Evolutionary conservation across 2,888 invertebrate genomes (phyloP), one percentile per base, ranked within the genome.

Genomic region (Tenthredo livida): DNA sequence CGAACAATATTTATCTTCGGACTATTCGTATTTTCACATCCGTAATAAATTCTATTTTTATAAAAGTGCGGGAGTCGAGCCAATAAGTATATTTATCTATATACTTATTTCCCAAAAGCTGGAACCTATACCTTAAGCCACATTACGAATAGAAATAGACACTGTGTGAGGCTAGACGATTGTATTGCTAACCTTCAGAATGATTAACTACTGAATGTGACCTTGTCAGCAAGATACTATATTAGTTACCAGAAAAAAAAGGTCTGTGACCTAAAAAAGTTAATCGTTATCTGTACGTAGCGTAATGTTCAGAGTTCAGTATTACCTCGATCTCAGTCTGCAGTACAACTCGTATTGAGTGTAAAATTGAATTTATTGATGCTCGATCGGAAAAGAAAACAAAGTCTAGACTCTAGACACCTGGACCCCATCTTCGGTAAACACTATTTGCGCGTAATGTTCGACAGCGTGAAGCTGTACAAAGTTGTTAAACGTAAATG

Each of bases 351-450:
- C 15, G 12, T n/a, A 15, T 40, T 17, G 7, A 70, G n/a, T 72
- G 5, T 10, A 10, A 37, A 37, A 72, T 72, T 17, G 37, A 37
- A 37, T 72, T 37, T n/a, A 17, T 33, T 67, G 15, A 25, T 10
- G 25, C 5, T n/a, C 37, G 33, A 29, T 70, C n/a, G 17, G n/a
- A 37, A 17, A n/a, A 70, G n/a, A 70, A 33, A 33, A 29, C 15
- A 70, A 37, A 37, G 40, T 73, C 72, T 73, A 43, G 72, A 73
- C 72, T 73, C 72, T 73, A 43, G 72, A 73, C 72, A 43, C 9
- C 33, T 33, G 3, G 72, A 43, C 54, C 6, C 15, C 9, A n/a
- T 25, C 25, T 67, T 33, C 7, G 17, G 67, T 29, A 25, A 67
- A 67, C 25, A 33, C 33, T 67, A 67, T 67, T 67, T 15, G 67